These are phyloP conservation scores for Oxyura jamaicensis DNA, from an alignment of 2,113 vertebrate genomes.

Conservation along the genomic window DNA sequence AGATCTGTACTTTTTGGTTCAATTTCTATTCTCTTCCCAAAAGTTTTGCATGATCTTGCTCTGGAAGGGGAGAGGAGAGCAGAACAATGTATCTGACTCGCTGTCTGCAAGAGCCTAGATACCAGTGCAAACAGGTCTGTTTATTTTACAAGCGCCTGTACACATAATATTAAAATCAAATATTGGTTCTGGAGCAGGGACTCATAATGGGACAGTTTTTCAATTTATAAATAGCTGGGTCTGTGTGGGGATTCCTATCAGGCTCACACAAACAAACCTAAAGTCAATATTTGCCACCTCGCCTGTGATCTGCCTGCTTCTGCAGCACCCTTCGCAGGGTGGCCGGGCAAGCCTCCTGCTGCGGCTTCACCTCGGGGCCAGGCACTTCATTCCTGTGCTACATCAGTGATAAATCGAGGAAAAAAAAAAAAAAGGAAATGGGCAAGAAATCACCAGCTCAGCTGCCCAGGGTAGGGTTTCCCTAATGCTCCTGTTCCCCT, in stretches of 20 bases:
- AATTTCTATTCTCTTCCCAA: background rate
- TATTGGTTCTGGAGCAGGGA: constrained; percentile 33
- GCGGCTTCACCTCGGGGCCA: background rate
- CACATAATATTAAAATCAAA: constrained; percentile 44
- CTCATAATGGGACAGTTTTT: background rate
- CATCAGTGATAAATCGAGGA: background rate
- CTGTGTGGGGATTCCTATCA: background rate
- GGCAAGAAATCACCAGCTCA: background rate
- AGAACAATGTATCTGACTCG: background rate
- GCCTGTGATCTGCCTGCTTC: background rate
- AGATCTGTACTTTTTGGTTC: background rate
- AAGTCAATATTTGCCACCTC: background rate
- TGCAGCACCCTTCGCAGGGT: background rate
- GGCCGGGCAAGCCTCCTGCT: background rate
- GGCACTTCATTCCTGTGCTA: background rate
- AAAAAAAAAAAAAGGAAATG: background rate
- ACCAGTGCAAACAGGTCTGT: background rate
- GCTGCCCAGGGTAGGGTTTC: background rate
- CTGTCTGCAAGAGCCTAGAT: background rate
- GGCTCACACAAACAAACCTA: background rate
- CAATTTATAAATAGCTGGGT: background rate
- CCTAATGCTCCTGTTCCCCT: background rate
- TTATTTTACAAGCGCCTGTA: constrained; percentile 19
- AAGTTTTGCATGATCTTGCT: background rate
- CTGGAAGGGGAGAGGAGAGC: background rate